Conservation (phyloP, 2,888 invertebrate genomes). For the Platycheirus rosarum region DNA sequence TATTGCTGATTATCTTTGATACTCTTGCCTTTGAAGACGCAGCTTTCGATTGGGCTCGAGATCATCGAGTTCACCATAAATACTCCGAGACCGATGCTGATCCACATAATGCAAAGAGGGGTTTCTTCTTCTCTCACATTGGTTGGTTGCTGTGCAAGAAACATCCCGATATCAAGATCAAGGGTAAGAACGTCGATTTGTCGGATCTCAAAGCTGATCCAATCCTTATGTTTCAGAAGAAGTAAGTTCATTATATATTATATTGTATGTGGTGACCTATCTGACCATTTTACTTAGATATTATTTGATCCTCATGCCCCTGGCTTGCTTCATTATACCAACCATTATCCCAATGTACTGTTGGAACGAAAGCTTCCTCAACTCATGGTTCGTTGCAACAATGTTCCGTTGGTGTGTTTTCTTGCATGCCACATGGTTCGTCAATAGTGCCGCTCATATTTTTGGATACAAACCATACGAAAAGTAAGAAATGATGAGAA, state of each 20-base stretch:
- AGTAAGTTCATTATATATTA: slow-evolving; percentile 85
- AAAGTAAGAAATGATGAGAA: slow-evolving; percentile 82
- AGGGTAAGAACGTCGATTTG: slow-evolving; percentile 91
- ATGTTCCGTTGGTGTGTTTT: slow-evolving; percentile 90
- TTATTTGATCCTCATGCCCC: slow-evolving; percentile 89
- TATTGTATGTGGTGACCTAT: no score
- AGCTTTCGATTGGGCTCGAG: slow-evolving; percentile 88
- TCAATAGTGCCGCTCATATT: slow-evolving; percentile 94
- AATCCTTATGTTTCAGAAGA: slow-evolving; percentile 91
- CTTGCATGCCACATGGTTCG: slow-evolving; percentile 94
- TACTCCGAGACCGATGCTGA: slow-evolving; percentile 95
- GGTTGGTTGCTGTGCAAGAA: slow-evolving; percentile 94
- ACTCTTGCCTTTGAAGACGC: slow-evolving; percentile 93
- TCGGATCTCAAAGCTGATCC: slow-evolving; percentile 91
- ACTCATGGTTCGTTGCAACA: slow-evolving; percentile 87
- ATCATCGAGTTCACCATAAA: slow-evolving; percentile 93
- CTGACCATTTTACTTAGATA: no score
- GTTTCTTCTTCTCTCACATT: slow-evolving; percentile 97
- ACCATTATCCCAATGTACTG: slow-evolving; percentile 88
- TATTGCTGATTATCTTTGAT: slow-evolving; percentile 90
- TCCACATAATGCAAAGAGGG: slow-evolving; percentile 93
- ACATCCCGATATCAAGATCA: slow-evolving; percentile 92
- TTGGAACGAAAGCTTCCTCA: slow-evolving; percentile 89
- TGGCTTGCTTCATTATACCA: slow-evolving; percentile 90
- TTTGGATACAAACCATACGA: slow-evolving; percentile 91